These are phyloP conservation scores for Anoplius nigerrimus DNA, from an alignment of 2,888 invertebrate species.

Conservation along the genomic window DNA sequence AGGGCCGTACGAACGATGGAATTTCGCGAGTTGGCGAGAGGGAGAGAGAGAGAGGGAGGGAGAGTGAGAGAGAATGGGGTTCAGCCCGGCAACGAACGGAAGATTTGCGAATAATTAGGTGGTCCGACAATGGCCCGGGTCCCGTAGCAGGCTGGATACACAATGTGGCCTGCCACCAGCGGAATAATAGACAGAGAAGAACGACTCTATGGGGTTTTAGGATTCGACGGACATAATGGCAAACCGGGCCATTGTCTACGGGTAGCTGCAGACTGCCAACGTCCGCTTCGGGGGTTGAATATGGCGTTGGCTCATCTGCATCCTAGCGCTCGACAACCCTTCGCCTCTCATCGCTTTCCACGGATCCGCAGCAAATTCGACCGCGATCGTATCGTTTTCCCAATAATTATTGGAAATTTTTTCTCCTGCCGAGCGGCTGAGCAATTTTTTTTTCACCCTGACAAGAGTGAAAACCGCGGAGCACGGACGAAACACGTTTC, in stretches of 20 bases:
- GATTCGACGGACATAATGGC: constrained; percentile 68
- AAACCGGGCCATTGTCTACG: constrained; percentile 60
- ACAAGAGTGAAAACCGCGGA: no score
- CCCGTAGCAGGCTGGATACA: constrained; percentile 63
- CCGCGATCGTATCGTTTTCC: constrained; percentile 33
- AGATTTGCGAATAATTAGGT: constrained; percentile 70
- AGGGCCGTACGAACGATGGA: constrained; percentile 31
- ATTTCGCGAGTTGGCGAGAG: constrained; percentile 39
- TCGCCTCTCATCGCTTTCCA: constrained; percentile 13
- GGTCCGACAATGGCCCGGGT: constrained; percentile 63
- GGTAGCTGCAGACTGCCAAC: constrained; percentile 66
- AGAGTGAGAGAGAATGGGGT: constrained; percentile 23
- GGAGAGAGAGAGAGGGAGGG: constrained; percentile 15
- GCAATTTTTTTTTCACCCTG: no score
- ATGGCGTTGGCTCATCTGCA: constrained; percentile 62
- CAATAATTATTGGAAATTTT: constrained; percentile 24
- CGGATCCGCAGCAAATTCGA: constrained; percentile 43
- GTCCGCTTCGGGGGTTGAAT: constrained; percentile 62
- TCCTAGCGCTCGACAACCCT: constrained; percentile 58
- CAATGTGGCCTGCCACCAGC: constrained; percentile 65
- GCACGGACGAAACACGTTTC: no score
- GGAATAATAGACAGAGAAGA: constrained; percentile 64
- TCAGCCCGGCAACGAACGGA: constrained; percentile 54
- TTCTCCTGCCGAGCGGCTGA: no score
- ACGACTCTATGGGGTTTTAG: constrained; percentile 67